These are phyloP conservation scores for Phylloscopus trochiloides DNA, from an alignment of 2,113 vertebrate species.

Conservation along the genomic window DNA sequence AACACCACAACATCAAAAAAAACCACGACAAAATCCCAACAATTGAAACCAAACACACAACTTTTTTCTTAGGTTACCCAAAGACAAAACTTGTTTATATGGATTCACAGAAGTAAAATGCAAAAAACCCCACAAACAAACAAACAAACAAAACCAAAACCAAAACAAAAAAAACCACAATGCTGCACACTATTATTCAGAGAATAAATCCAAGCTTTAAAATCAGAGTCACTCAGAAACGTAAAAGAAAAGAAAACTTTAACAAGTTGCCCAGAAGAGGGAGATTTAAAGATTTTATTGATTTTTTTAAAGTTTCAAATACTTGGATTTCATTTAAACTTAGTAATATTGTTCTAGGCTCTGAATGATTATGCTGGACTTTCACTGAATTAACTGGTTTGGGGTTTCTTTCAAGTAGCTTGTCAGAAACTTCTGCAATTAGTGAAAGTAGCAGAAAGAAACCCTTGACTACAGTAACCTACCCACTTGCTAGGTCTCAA, in stretches of 20 bases:
- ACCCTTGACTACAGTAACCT: background rate
- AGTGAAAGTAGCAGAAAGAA: constrained; percentile 35
- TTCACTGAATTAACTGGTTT: background rate
- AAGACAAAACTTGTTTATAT: background rate
- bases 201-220: background rate
- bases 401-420: background rate
- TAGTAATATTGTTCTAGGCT: background rate
- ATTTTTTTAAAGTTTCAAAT: background rate
- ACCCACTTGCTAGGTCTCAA: background rate
- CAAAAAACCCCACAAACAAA: too few relatives aligned
- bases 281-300: background rate
- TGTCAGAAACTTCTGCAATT: constrained; percentile 43
- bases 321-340: background rate
- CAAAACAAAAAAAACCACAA: too few relatives aligned
- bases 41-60: background rate
- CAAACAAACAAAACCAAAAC: too few relatives aligned
- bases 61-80: background rate
- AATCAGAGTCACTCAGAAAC: background rate
- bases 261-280: background rate
- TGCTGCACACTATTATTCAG: background rate
- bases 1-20: too few relatives aligned
- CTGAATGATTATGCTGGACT: background rate
- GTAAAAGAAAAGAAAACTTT: background rate
- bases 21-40: background rate
- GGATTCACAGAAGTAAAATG: background rate